Conservation (phyloP, 2,797 vertebrate genomes). For the Onychomys leucogaster region DNA sequence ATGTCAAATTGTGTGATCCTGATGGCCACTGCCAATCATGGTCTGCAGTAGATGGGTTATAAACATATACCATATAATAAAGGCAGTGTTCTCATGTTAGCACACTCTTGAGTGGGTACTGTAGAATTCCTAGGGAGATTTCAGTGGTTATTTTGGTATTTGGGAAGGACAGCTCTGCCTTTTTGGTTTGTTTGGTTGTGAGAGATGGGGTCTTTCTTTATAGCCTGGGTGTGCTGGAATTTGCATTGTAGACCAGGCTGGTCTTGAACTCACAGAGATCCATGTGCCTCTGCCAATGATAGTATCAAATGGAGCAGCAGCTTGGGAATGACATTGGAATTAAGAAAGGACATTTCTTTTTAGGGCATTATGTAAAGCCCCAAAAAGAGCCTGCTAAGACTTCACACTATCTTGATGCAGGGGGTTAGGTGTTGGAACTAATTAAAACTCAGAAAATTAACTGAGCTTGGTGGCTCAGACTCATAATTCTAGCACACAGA, state of each 20-base stretch:
- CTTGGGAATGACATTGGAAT: not conserved
- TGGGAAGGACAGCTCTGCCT: not conserved
- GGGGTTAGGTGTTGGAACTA: constrained; percentile 18
- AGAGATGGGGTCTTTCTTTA: not conserved
- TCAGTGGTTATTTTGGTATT: not conserved
- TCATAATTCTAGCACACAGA: not conserved
- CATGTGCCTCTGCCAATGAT: not conserved
- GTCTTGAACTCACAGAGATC: not conserved
- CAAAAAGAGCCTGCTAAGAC: not conserved
- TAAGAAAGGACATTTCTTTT: not conserved
- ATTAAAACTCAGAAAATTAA: constrained; percentile 46
- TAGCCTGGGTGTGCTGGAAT: not conserved
- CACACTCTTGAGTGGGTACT: not conserved
- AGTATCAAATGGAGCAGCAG: not conserved
- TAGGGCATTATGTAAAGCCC: not conserved
- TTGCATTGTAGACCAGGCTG: not conserved
- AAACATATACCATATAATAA: not conserved
- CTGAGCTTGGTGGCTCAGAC: not conserved
- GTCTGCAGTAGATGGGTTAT: not conserved
- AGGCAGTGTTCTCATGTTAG: not conserved
- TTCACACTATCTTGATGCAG: not conserved
- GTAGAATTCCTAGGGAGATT: not conserved
- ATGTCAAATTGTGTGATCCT: constrained; percentile 29
- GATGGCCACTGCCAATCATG: not conserved
- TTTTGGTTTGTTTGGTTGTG: not conserved